Conservation (phyloP, 1,140 invertebrate genomes). For the Bombus vancouverensis region DNA sequence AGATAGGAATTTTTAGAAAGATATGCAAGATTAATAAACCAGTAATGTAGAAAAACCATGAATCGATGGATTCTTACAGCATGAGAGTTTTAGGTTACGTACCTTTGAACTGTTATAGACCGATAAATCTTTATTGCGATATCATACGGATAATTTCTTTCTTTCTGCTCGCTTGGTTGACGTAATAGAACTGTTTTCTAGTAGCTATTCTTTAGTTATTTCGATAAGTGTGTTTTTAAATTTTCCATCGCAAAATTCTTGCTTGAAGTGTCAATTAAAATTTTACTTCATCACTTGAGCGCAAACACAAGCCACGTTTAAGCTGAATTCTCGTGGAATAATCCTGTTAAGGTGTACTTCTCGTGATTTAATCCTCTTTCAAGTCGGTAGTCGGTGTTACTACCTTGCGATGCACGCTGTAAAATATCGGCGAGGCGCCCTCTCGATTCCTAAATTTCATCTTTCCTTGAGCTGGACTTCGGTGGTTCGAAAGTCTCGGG, state of each 20-base stretch:
- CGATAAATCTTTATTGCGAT: too few species aligned
- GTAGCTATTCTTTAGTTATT: too few species aligned
- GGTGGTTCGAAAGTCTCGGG: not conserved
- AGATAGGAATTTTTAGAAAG: not conserved
- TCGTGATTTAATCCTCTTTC: not conserved
- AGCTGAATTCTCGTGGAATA: not conserved
- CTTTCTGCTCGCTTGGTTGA: too few species aligned
- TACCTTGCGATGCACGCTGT: not conserved
- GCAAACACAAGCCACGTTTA: not conserved
- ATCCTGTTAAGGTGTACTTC: not conserved
- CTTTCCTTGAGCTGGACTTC: not conserved
- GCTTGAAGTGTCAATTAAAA: not conserved
- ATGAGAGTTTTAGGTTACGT: not conserved
- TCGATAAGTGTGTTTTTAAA: too few species aligned
- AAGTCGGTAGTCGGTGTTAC: too few species aligned
- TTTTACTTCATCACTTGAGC: not conserved
- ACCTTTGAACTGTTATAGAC: too few species aligned
- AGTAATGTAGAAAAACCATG: not conserved
- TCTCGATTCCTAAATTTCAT: not conserved
- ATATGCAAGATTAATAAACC: not conserved
- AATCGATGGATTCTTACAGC: not conserved
- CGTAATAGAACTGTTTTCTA: too few species aligned
- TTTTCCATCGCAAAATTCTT: too few species aligned
- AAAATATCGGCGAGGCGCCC: not conserved
- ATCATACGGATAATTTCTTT: too few species aligned